A percentile compares a stretch with the other conserved stretches of the same genome.
These are phyloP conservation scores for Oxyruncus cristatus DNA, from an alignment of 2,113 vertebrate species.

Conservation along the genomic window DNA sequence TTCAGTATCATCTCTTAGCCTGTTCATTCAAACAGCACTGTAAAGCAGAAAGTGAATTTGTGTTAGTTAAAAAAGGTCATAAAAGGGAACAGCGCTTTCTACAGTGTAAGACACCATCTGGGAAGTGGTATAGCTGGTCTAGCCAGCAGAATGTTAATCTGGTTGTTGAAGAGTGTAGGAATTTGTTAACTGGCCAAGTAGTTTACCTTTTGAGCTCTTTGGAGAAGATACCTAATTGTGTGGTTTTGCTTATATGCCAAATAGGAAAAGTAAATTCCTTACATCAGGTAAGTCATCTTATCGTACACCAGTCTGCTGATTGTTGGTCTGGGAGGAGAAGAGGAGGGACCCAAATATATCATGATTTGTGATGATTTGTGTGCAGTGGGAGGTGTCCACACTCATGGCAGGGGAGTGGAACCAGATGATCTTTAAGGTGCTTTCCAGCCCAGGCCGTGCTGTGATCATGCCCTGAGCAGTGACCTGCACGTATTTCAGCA, in stretches of 20 bases:
- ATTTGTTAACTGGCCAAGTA: not conserved
- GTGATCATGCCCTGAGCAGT: not conserved
- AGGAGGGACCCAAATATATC: not conserved
- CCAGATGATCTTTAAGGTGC: not conserved
- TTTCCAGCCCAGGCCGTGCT: not conserved
- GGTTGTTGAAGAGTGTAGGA: not conserved
- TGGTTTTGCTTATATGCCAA: not conserved
- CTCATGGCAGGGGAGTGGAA: not conserved
- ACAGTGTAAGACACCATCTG: not conserved
- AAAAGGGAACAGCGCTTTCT: not conserved
- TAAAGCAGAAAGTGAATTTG: not conserved
- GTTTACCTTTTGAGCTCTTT: not conserved
- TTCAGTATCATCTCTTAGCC: not conserved
- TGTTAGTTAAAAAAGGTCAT: not conserved
- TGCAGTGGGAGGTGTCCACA: not conserved
- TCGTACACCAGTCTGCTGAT: fast-evolving
- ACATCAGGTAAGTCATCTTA: not conserved
- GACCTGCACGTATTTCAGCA: not conserved
- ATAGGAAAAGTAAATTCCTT: not conserved
- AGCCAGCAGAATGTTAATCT: not conserved
- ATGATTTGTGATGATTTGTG: not conserved
- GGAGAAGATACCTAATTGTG: not conserved
- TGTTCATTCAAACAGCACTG: not conserved
- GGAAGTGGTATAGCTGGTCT: not conserved
- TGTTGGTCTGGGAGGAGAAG: not conserved